Evolutionary conservation across 1,140 invertebrate genomes (phyloP).

Genomic region (Ceratitis capitata): DNA sequence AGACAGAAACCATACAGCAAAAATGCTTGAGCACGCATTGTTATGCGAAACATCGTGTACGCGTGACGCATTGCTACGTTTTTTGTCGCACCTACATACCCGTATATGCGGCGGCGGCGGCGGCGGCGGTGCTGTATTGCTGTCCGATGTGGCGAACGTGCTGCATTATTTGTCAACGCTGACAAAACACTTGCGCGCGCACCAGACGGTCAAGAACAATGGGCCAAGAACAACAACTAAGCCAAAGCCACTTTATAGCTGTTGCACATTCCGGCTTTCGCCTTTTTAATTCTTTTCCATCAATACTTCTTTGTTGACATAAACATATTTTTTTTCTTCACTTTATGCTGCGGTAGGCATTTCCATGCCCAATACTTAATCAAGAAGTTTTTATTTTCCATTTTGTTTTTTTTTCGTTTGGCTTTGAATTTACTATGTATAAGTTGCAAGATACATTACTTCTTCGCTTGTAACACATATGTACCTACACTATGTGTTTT

Average conservation of each 20-base stretch:
- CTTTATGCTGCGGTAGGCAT: conserved; percentile 5
- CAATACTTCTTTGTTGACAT: not conserved
- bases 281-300: not conserved
- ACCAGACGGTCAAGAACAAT: conserved; percentile 33
- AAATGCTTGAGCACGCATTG: not conserved
- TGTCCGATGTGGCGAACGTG: not conserved
- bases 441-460: no score
- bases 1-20: not conserved
- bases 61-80: not conserved
- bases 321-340: not conserved
- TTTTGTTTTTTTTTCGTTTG: not conserved
- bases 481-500: no score
- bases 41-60: not conserved
- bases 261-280: not conserved
- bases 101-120: not conserved
- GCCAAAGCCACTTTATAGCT: not conserved
- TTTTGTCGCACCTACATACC: not conserved
- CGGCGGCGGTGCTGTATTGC: not conserved
- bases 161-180: conserved; percentile 31
- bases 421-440: not conserved
- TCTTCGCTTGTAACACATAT: not conserved
- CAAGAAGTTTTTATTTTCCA: conserved; percentile 5
- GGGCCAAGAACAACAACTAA: not conserved
- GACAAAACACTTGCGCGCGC: conserved; percentile 30
- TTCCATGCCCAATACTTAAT: not conserved